Evolutionary conservation across 2,113 vertebrate genomes (phyloP), one percentile per base, ranked within the genome.

Genomic region (Muntiacus muntjak): DNA sequence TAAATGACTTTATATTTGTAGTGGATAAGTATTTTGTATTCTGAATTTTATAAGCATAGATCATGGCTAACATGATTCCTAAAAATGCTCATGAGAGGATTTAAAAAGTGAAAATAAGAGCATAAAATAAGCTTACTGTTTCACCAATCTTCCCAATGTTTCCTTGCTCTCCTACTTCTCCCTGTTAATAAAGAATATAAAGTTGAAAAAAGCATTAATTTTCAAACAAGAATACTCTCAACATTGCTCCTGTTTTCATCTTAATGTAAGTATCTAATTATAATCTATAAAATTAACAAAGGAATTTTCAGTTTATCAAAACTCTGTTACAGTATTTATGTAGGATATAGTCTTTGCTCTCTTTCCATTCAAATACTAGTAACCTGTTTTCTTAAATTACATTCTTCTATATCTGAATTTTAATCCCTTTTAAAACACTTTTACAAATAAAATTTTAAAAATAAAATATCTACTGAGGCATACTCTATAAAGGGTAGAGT

Each of bases 81-180:
- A 85, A 94, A 93, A 89, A 76, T 47, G 40, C 17, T 87, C 84
- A 62, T 1, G 54, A 64, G 40, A 84, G 58, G 23, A 47, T 28
- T 25, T 7, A 60, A 92, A 97, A 98, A 57, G 89, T 74, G 71
- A 96, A 98, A 97, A 3, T 28, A 97, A 97, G 28, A 97, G 13
- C 88, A 97, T 58, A 97, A 96, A 94, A 74, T 57, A 97, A 96
- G 57, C 99, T 99, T 99, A 99, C 99, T 98, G 98, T 98, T 98
- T 99, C 99, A 91, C 99, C 99, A 54, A 84, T 98, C 99, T 99
- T 99, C 97, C 99, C 99, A 97, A 99, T 87, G 79, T 98, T 99
- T 98, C 99, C 99, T 97, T 98, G 97, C 95, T 99, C 99, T 83
- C 99, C 99, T 89, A 98, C 98, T 99, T 99, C 99, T 97, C 99